A percentile compares a stretch with the other conserved stretches of the same genome.
Conservation (phyloP, 2,797 vertebrate genomes). For the Prunella strophiata region DNA sequence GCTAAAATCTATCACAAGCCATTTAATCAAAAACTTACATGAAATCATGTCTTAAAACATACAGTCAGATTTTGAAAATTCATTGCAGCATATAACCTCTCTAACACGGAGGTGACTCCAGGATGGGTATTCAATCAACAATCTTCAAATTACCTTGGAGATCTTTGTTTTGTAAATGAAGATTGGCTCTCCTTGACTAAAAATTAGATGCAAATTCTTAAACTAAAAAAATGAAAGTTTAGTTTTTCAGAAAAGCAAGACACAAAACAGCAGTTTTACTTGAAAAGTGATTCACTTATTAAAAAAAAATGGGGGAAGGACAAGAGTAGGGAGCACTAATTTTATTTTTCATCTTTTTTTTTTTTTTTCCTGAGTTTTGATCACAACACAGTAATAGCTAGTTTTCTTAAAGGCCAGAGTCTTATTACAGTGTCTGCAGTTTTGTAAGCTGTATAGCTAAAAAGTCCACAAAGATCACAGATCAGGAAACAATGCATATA, state of each 20-base stretch:
- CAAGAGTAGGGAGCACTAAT: neutral
- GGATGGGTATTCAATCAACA: neutral
- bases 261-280: neutral
- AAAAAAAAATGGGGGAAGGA: neutral
- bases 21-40: neutral
- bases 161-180: neutral
- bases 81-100: neutral
- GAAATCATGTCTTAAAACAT: neutral
- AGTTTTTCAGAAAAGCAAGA: neutral
- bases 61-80: neutral
- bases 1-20: neutral
- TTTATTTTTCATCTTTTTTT: neutral
- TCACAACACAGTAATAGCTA: neutral
- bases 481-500: conserved; percentile 50
- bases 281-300: neutral
- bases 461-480: neutral
- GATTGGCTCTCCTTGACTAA: neutral
- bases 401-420: neutral
- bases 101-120: neutral
- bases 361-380: neutral
- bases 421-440: neutral
- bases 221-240: neutral
- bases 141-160: neutral
- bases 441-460: neutral
- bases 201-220: neutral